Evolutionary conservation across 2,888 invertebrate species (phyloP).

Genomic region (Tachystola acroxantha): DNA sequence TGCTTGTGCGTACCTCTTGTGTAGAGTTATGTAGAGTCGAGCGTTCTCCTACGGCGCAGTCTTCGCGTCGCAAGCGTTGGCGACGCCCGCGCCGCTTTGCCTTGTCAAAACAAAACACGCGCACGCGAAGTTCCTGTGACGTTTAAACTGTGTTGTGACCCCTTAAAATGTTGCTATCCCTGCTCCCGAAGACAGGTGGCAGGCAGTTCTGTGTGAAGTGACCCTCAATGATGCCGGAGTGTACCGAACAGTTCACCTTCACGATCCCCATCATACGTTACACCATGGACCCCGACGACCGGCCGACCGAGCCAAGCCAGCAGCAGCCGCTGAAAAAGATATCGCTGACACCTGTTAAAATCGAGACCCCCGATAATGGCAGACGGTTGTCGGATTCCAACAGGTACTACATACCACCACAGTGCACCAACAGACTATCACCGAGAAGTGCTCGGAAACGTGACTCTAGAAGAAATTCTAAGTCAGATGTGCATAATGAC

Average conservation of each 20-base stretch:
- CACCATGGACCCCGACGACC: slow-evolving; percentile 69
- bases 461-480: slow-evolving; percentile 54
- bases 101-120: slow-evolving; percentile 10
- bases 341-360: slow-evolving; percentile 66
- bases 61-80: slow-evolving; percentile 28
- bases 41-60: slow-evolving; percentile 17
- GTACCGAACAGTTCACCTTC: slow-evolving; percentile 63
- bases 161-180: slow-evolving; percentile 43
- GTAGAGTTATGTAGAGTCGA: slow-evolving; percentile 21
- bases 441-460: slow-evolving; percentile 65
- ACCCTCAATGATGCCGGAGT: slow-evolving; percentile 65
- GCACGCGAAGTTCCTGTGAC: slow-evolving; percentile 18
- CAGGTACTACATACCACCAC: slow-evolving; percentile 65
- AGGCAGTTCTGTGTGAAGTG: slow-evolving; percentile 43
- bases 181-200: slow-evolving; percentile 26
- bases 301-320: slow-evolving; percentile 29
- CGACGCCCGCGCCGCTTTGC: slow-evolving; percentile 33
- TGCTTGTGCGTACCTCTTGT: slow-evolving; percentile 19
- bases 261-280: slow-evolving; percentile 68
- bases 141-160: slow-evolving; percentile 10
- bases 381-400: slow-evolving; percentile 62
- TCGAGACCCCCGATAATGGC: slow-evolving; percentile 62
- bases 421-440: slow-evolving; percentile 66
- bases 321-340: slow-evolving; percentile 65
- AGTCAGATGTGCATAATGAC: slow-evolving; percentile 43